Base-by-base conservation (phyloP, 2,797 vertebrate genomes). In the Paratrypauchen microcephalus region DNA sequence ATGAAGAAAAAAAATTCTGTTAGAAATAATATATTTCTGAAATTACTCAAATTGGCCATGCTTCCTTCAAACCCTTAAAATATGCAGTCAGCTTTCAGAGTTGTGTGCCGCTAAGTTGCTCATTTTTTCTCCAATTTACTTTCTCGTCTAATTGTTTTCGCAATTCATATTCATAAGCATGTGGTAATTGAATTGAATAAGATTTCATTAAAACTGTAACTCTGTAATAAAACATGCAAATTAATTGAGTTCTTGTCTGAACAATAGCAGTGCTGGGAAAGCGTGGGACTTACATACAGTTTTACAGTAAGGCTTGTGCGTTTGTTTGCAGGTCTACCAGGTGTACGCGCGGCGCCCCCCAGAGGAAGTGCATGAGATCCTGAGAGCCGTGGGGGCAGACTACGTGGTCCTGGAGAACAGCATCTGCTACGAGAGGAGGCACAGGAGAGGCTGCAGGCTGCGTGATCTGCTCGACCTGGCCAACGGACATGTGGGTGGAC, bases 351-450 rank as follows among this genome's bases (percentile, higher is more conserved):
- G 92, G 23, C 92, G 91, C 11, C 90, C 96, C 15, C 94, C 96
- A 0, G 93, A 94, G 68, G 96, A 96, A 0, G 94, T 99, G 45
- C 36, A 96, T 26, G 36, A 79, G 0, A 92, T 97, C 73, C 89
- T 99, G 82, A 86, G 87, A 23, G 92, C 94, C 13, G 92, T 91
- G 0, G 96, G 96, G 26, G 88, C 97, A 0, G 95, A 99, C 87
- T 99, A 95, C 0, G 90, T 97, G 65, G 95, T 99, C 68, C 85
- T 99, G 70, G 97, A 99, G 71, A 97, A 99, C 93, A 99, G 97
- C 86, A 96, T 98, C 85, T 99, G 98, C 77, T 97, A 95, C 0
- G 97, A 98, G 85, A 93, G 95, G 63, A 78, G 97, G 52, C 96
- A 99, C 85, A 87, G 62, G 16, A 83, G 97, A 1, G 97, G 98